Percentiles rank a stretch among this genome's conserved stretches.
Conservation (phyloP, 2,888 invertebrate species). For the Horisme vitalbata region DNA sequence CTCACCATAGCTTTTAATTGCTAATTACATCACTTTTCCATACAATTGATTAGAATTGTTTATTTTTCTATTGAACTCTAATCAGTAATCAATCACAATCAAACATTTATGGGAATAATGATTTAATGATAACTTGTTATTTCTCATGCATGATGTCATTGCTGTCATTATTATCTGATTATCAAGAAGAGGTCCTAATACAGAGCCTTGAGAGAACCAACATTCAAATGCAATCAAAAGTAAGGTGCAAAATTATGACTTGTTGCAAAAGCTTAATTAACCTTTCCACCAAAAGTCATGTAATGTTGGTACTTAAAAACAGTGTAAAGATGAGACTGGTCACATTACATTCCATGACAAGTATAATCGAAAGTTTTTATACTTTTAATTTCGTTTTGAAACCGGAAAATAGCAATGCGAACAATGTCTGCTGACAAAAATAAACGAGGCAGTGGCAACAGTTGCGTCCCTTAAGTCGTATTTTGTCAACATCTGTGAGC, state of each 20-base stretch:
- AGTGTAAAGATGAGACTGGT: too few relatives aligned
- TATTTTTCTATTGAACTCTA: conserved; percentile 17
- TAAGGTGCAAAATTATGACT: too few relatives aligned
- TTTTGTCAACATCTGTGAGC: conserved; percentile 20
- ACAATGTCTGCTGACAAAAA: conserved; percentile 23
- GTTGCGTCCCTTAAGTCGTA: conserved; percentile 15
- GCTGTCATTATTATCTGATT: not conserved
- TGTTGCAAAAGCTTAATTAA: too few relatives aligned
- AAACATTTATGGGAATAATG: conserved; percentile 15
- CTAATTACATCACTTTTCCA: conserved; percentile 33
- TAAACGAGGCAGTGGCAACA: conserved; percentile 16
- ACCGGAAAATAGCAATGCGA: conserved; percentile 25
- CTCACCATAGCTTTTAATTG: conserved; percentile 28
- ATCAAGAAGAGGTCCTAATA: not conserved
- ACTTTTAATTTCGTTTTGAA: conserved; percentile 19
- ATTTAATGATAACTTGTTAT: conserved; percentile 1
- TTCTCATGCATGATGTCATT: conserved; percentile 6
- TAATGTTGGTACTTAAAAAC: too few relatives aligned
- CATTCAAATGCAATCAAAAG: too few relatives aligned
- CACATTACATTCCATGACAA: conserved; percentile 17
- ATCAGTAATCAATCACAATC: conserved; percentile 8
- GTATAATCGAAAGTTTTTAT: conserved; percentile 21
- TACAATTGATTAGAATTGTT: conserved; percentile 30
- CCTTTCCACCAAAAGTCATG: too few relatives aligned
- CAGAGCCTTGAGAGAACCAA: not conserved